Base-by-base conservation (phyloP, 1,140 invertebrate species). In the Leptinotarsa texana region DNA sequence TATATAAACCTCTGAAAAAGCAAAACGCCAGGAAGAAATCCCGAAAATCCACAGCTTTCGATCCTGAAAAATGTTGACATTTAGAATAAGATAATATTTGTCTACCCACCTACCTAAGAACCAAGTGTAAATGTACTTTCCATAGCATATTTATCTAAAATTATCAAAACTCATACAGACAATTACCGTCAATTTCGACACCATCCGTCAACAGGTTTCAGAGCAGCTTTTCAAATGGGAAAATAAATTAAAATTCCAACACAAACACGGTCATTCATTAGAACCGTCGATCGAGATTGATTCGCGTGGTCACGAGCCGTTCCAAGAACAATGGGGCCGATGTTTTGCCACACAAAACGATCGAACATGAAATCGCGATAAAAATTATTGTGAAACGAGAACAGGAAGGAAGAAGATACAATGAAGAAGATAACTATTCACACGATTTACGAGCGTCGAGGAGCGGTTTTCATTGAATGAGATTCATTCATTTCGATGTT, bases 191-290 rank as follows among this genome's bases (percentile, higher is more conserved):
- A 42, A 11, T 2, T 42, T 11, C 8, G 33, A 42, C 33, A 42
- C 33, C 51, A 57, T 18, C 15, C 51, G n/a, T 57, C 51, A 57
- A 57, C n/a, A 57, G 51, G 51, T 57, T n/a, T 3, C 17, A 6
- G 0, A 57, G 51, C 17, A 5, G 3, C 51, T 57, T 0, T 57
- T 17, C 17, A 18, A 18, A n/a, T 0, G 15, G 51, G 51, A 3
- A 8, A 57, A 57, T 57, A 57, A 57, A 57, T 57, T 57, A 57
- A 57, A 57, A 57, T 57, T 57, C 51, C 51, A 57, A 57, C 15
- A n/a, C n/a, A 57, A 57, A 57, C n/a, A 18, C 51, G 4, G n/a
- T 13, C 51, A 57, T 57, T 57, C 51, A 57, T 57, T 57, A 57
- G 51, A 57, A 57, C 51, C 15, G 51, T 57, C 51, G 51, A 57